Percentiles rank a stretch among this genome's conserved stretches.
phyloP scores from a whole-genome alignment of 2,797 vertebrate genomes.

The Esox masquinongy region DNA sequence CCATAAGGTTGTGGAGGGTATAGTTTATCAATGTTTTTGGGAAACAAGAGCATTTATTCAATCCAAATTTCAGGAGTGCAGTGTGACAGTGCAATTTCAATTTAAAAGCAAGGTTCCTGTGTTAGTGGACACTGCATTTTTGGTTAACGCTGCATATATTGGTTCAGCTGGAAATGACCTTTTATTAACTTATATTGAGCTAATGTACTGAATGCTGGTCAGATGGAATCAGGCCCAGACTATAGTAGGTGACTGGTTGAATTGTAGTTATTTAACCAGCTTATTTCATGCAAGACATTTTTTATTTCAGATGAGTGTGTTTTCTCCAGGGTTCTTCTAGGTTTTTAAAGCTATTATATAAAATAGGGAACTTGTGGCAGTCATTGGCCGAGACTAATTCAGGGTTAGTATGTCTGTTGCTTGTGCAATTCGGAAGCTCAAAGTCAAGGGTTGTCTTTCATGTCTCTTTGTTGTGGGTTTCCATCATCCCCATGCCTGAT shows the following conservation, averaged over 20 bases:
- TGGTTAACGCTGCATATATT: no score
- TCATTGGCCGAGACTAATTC: not conserved
- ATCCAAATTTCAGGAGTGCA: not conserved
- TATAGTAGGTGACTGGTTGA: not conserved
- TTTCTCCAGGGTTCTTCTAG: not conserved
- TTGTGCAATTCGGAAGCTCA: not conserved
- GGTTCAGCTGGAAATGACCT: no score
- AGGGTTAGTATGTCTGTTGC: not conserved
- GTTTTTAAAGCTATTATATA: not conserved
- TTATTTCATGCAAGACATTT: not conserved
- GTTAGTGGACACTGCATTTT: no score
- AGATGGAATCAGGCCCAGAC: no score
- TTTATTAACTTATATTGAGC: no score
- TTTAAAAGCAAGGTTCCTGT: no score
- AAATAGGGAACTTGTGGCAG: not conserved
- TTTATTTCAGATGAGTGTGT: not conserved
- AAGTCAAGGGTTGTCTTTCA: not conserved
- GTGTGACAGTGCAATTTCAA: no score
- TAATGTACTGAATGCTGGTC: no score
- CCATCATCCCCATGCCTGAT: not conserved
- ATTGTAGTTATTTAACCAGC: not conserved
- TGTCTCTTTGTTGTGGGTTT: slow-evolving; percentile 5
- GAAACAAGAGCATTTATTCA: not conserved
- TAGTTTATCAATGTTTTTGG: not conserved
- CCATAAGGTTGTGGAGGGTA: not conserved